phyloP scores from a whole-genome alignment of 2,113 vertebrate species.

The Pionites leucogaster region DNA sequence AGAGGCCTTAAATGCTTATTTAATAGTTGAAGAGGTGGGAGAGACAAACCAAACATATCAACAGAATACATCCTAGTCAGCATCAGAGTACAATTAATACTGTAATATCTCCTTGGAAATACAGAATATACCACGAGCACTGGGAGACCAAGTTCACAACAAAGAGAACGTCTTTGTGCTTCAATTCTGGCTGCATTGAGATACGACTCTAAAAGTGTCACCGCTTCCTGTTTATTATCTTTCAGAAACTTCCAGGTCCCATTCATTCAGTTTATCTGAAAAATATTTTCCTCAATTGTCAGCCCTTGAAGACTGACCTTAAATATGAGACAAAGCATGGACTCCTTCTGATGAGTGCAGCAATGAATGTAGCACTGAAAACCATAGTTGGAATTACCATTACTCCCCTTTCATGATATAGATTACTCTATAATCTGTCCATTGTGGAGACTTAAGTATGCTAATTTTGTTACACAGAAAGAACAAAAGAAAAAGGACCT shows the following conservation, averaged over 20 bases:
- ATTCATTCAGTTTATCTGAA: not conserved
- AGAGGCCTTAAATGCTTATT: not conserved
- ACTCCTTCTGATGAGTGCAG: not conserved
- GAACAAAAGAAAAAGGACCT: not conserved
- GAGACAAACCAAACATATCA: not conserved
- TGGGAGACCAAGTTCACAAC: not conserved
- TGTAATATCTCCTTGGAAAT: not conserved
- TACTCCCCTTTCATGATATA: not conserved
- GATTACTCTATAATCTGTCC: not conserved
- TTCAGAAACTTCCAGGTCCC: not conserved
- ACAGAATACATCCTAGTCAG: not conserved
- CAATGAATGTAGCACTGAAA: not conserved
- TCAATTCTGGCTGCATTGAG: not conserved
- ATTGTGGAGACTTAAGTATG: not conserved
- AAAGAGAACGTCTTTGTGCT: not conserved
- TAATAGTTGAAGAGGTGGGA: not conserved
- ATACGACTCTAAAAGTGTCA: not conserved
- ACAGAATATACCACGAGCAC: not conserved
- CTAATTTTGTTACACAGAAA: not conserved
- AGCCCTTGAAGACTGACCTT: not conserved
- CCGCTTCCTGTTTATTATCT: not conserved
- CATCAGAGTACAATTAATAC: not conserved
- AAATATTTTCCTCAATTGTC: not conserved
- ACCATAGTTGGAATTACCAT: not conserved
- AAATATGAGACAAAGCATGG: not conserved